Evolutionary conservation across 2,888 invertebrate species (phyloP), one percentile per base, ranked within the genome.

Genomic region (Sylvicola cinctus): DNA sequence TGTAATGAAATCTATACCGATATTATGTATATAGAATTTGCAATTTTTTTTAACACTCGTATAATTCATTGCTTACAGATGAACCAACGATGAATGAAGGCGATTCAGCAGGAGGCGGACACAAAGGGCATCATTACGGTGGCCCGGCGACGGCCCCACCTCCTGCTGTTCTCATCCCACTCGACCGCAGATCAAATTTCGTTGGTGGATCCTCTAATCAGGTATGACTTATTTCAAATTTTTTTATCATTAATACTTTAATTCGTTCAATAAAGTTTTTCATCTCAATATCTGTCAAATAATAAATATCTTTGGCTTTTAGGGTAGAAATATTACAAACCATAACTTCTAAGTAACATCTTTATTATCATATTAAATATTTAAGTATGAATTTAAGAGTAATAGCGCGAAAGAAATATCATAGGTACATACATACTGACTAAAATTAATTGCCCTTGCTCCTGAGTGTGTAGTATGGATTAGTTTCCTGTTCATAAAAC

Each of bases 31-130:
- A 8, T 25, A 8, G 7, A 11, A 8, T 25, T 27, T 27, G 27
- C 4, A 13, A 20, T 8, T 6, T 20, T 20, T 20, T 20, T 20
- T 20, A 20, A 20, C 28, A 13, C 4, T 7, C n/a, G 4, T 7
- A 8, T 28, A 8, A 5, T 28, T 11, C 14, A 5, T 28, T 32
- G 37, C 36, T 48, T 50, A 33, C 44, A 58, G 57, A 58, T 58
- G 57, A 55, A 51, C 55, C 55, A 55, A 56, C 56, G 54, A 58
- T 58, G 57, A 58, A 58, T 56, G 58, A 58, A 51, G 55, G 55
- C 51, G 55, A 54, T 52, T 56, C 57, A 56, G 58, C 57, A 58
- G 57, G 57, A 57, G 57, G 55, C 54, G 57, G 57, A 55, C 57
- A 55, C 49, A 52, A 52, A 57, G 54, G 57, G 54, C 48, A 48